Percentiles rank a stretch among this genome's conserved stretches.
Conservation (phyloP, 2,888 invertebrate genomes). For the Tetheella fluctuosa region DNA sequence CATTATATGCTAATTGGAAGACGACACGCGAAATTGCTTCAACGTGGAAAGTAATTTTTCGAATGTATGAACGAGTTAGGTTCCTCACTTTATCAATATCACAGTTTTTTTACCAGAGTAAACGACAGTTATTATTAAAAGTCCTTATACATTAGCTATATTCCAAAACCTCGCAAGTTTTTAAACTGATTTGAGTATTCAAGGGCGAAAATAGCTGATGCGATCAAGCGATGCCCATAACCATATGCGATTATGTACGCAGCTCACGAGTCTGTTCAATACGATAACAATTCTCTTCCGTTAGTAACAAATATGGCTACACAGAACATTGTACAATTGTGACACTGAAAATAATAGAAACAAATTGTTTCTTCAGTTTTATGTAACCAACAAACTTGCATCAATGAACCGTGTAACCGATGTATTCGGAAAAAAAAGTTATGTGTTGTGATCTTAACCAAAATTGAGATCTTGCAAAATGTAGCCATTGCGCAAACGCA, state of each 20-base stretch:
- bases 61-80: slow-evolving; percentile 19
- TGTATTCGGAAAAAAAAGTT: slow-evolving; percentile 37
- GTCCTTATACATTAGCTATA: too few species aligned
- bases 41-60: slow-evolving; percentile 45
- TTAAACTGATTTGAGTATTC: too few species aligned
- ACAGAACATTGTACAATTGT: slow-evolving; percentile 4
- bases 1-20: slow-evolving; percentile 72
- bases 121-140: too few species aligned
- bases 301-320: background rate
- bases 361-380: slow-evolving; percentile 1
- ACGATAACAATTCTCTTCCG: slow-evolving; percentile 19
- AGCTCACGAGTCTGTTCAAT: slow-evolving; percentile 1
- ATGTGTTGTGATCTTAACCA: slow-evolving; percentile 27
- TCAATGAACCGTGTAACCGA: slow-evolving; percentile 44
- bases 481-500: slow-evolving; percentile 45
- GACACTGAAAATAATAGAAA: slow-evolving; percentile 11
- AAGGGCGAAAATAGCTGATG: too few species aligned
- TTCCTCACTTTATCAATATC: too few species aligned
- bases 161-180: background rate
- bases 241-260: background rate
- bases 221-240: background rate
- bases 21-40: slow-evolving; percentile 64
- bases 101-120: too few species aligned
- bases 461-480: slow-evolving; percentile 44
- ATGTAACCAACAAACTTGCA: slow-evolving; percentile 32